These are phyloP conservation scores for Pteria penguin DNA, from an alignment of 2,888 invertebrate genomes.

Conservation along the genomic window DNA sequence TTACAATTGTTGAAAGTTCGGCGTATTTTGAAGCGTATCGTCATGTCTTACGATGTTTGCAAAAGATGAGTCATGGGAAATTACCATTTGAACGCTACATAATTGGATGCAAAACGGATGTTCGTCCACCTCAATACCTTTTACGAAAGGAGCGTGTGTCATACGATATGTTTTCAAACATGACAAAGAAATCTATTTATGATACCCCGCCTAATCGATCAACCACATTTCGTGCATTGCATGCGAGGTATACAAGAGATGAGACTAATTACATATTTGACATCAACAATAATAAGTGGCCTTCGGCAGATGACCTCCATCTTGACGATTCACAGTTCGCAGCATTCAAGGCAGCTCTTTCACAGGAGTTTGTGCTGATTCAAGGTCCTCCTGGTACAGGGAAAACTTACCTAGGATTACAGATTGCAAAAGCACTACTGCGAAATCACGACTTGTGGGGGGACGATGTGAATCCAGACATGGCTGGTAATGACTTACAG, in stretches of 20 bases:
- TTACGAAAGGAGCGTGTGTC: neutral
- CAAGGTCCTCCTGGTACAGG: constrained; percentile 91
- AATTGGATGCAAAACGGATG: constrained; percentile 50
- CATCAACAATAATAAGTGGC: constrained; percentile 61
- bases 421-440: constrained; percentile 85
- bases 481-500: neutral
- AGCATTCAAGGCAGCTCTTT: constrained; percentile 71
- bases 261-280: neutral
- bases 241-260: neutral
- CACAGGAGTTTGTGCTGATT: constrained; percentile 72
- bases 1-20: constrained; percentile 88
- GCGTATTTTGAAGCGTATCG: constrained; percentile 91
- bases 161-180: constrained; percentile 4
- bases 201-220: neutral
- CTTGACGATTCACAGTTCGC: constrained; percentile 72
- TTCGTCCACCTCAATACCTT: constrained; percentile 55
- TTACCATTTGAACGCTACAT: constrained; percentile 63
- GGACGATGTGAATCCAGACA: neutral
- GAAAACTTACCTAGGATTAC: constrained; percentile 89
- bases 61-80: constrained; percentile 81
- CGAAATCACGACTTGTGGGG: constrained; percentile 82
- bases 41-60: constrained; percentile 86
- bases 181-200: neutral
- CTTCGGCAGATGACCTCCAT: constrained; percentile 57
- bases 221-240: neutral